Base-by-base conservation (phyloP, 2,113 vertebrate species). In the Empidonax traillii region DNA sequence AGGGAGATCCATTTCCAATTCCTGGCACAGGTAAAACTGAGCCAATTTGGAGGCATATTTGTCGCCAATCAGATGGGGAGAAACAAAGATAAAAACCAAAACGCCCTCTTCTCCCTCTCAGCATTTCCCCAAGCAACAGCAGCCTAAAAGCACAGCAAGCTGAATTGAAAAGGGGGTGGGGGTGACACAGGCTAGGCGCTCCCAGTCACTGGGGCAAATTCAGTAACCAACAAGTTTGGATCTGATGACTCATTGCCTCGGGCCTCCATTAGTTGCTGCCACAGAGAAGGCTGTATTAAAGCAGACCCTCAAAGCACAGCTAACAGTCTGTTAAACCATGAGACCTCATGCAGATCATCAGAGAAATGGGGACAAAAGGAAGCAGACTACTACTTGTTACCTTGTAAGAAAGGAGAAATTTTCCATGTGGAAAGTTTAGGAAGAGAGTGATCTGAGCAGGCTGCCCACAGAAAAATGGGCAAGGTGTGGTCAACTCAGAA, bases 21-120 rank as follows among this genome's bases (percentile, higher is more conserved):
- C 88, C 14, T 20, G 3, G 21, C 28, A 75, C 0, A 1, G 13
- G 58, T 58, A 89, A 73, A 86, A 63, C 33, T 46, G 23, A 79
- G 23, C 37, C 35, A 41, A 18, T 37, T 56, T 65, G 15, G 1
- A 4, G 35, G 59, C 30, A 86, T 53, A 65, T 77, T 37, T 56
- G 6, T 51, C 68, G 12, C 28, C 24, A 63, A 46, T n/a, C 12
- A 67, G 14, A 53, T 20, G 9, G 19, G 14, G 5, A 88, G 43
- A 94, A 88, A 61, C 55, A 62, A 74, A 77, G 33, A 49, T 10
- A 71, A 76, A 74, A 73, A 2, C 30, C 62, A 49, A 76, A 90
- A 51, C 12, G 1, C 12, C 12, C 14, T 19, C 16, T 9, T 10
- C 30, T 15, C 1, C 25, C 10, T 5, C 21, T 5, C n/a, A 35